Evolutionary conservation across 2,113 vertebrate species (phyloP), one percentile per base, ranked within the genome.

Genomic region (Cyphomyrus plagiostoma): DNA sequence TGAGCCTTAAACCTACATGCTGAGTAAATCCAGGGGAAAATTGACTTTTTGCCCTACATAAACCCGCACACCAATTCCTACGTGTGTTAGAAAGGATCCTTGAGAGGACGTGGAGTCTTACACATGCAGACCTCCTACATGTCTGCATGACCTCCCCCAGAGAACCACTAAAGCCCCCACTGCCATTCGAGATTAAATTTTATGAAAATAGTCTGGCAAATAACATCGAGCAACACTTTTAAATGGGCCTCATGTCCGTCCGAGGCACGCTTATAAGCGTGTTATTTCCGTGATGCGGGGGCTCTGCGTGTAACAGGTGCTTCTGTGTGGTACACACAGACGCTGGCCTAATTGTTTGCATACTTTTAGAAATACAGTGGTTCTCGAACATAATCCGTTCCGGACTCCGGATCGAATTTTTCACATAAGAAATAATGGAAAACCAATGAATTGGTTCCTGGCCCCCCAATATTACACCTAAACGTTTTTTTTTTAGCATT

Each of bases 81-180:
- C 9, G 46, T 21, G 15, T 89, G 66, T 30, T 35, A 53, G 21
- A 52, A 46, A 87, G 89, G 90, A 70, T 92, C 90, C 85, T 86
- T 90, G 90, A 92, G 50, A 83, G 90, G 30, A 89, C 26, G 49
- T 48, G 42, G 42, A 23, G 88, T 88, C 90, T 91, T 49, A 87
- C 90, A 92, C 86, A 89, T 90, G 91, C 90, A 92, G 91, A 93
- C 90, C 89, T 74, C 89, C 87, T 66, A 89, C 85, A 89, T 91
- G 91, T 84, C 88, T 50, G 30, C 30, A 53, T 62, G 90, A 89
- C 74, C 7, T 66, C 10, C 30, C 56, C 30, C 17, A 42, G 86
- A 62, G 2, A 13, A 45, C 17, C 17, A 8, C 17, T 23, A 45
- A 88, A 88, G 13, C 30, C 15, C 86, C 21, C 2, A 1, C 19